Conservation (phyloP, 2,113 vertebrate genomes). For the Gulo gulo region DNA sequence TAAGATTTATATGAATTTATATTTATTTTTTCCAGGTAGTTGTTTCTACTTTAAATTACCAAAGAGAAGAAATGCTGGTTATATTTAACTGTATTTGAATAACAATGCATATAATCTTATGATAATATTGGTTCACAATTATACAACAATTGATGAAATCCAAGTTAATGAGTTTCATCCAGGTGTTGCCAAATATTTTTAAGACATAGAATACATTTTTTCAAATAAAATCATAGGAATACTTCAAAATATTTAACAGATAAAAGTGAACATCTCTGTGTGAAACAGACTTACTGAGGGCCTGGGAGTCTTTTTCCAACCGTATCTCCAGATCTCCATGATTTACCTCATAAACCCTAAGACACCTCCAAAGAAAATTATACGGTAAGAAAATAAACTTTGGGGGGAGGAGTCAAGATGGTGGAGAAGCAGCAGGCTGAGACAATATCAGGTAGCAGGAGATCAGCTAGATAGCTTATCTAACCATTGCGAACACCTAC, state of each 20-base stretch:
- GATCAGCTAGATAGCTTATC: too few relatives aligned
- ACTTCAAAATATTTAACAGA: background rate
- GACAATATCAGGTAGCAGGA: too few relatives aligned
- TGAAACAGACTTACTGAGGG: background rate
- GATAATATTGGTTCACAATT: background rate
- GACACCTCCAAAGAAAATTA: background rate
- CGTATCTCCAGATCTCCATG: fast-evolving
- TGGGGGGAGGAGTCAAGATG: background rate
- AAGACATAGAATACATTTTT: background rate
- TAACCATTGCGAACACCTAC: too few relatives aligned
- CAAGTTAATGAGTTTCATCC: background rate
- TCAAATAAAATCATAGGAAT: background rate
- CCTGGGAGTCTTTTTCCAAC: background rate
- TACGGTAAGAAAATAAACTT: background rate
- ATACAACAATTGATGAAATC: background rate
- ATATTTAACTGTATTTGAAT: background rate
- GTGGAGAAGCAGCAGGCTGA: too few relatives aligned
- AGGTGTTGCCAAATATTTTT: background rate
- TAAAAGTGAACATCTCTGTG: background rate
- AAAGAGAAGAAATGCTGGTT: background rate
- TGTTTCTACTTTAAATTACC: background rate
- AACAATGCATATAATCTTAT: background rate
- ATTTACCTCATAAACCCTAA: background rate
- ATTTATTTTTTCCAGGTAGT: background rate
- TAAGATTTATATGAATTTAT: background rate